Base-by-base conservation (phyloP, 2,888 invertebrate genomes). In the Mamestra brassicae region DNA sequence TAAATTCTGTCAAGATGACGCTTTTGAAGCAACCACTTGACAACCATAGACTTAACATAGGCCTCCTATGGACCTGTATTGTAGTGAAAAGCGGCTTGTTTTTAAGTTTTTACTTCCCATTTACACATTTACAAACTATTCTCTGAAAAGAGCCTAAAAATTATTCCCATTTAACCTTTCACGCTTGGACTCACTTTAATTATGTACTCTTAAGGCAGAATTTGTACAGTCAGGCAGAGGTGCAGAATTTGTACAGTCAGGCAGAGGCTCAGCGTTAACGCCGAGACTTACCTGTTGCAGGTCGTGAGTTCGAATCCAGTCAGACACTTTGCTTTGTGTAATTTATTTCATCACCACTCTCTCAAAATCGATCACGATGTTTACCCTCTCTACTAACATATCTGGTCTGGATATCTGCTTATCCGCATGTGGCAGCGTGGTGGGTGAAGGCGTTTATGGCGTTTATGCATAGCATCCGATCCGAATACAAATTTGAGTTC, bases 1-100 rank as follows among this genome's bases (percentile, higher is more conserved):
- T 10, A 17, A 26, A 62, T 55, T 50, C 38, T 57, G 15, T 62
- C 55, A 58, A 57, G 7, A 4, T 79, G 26, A 78, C 26, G 8
- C 26, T 47, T 47, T 47, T 15, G 47, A 47, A 4, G 13, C 47
- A 47, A 47, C 0, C 47, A 13, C 13, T 47, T 47, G 47, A 4
- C 47, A 47, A 13, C 47, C 54, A 54, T 54, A n/a, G 54, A 54
- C n/a, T 47, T 13, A 45, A 11, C 11, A 45, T 11, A 45, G 11
- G 45, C 4, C 47, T 13, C 47, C 13, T 3, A 47, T 47, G 47
- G 13, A 47, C 13, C 47, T 47, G 13, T 47, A 47, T 42, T 38
- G 8, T 26, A 26, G 26, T 26, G 26, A 26, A 1, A 26, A 26
- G 13, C 13, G 4, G 13, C 13, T 47, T 54, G n/a, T n/a, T n/a